Evolutionary conservation across 2,888 invertebrate genomes (phyloP), one percentile per base, ranked within the genome.

Genomic region (Apamea epomidion): DNA sequence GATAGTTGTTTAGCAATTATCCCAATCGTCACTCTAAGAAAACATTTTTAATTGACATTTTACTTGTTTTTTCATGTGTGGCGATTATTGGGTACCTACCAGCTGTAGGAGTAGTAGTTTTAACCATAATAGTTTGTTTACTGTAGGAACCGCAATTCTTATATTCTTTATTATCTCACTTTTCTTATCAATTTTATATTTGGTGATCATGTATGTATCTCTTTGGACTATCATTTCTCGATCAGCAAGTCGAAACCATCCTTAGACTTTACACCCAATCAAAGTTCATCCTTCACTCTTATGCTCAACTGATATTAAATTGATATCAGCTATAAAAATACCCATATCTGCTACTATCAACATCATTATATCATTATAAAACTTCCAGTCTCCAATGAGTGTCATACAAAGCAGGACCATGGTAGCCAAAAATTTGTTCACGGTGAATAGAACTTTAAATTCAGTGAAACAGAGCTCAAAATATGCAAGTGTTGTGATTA

Each of bases 361-460:
- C 7, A 71, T 29, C 14, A 69, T 58, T 18, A 67, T 18, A 73
- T 74, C 18, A n/a, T 65, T 74, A 37, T 29, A 65, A 58, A 70
- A n/a, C 4, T 70, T 84, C 1, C 77, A 87, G 86, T 81, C 58
- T 64, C 71, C 60, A 8, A 76, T 65, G 72, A 82, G n/a, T 70
- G 72, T 67, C 12, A 45, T 70, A 51, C 68, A 80, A 14, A 78
- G 54, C 75, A 88, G 85, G 54, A 87, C 84, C 76, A 90, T 94
- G 94, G 87, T 92, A 51, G 89, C 94, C 6, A 95, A 92, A 88
- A 93, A 91, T 73, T 85, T 94, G 29, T 88, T 93, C 76, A 89
- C 85, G 29, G 82, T 93, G 74, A 94, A 93, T 76, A 92, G 91
- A 70, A 91, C 93, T 80, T 86, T 94, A 83, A 88, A 82, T 0